Evolutionary conservation across 2,888 invertebrate species (phyloP), one percentile per base, ranked within the genome.

Genomic region (Macroteleia sp.): DNA sequence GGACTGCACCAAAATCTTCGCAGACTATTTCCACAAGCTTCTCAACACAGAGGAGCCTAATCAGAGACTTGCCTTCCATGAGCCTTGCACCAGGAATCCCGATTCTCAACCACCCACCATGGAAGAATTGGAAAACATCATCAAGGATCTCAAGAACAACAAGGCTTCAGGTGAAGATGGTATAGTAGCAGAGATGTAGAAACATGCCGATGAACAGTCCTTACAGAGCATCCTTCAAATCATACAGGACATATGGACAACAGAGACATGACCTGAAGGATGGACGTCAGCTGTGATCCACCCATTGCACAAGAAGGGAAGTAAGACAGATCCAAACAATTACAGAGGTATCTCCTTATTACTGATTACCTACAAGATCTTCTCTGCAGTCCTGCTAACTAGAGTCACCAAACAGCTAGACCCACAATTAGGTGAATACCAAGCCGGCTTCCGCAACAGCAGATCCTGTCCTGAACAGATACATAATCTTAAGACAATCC

Each of bases 291-390:
- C 39, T 14, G 2, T 41, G 16, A 14, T 41, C 9, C 39, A 41
- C 14, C 17, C 39, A 14, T 17, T 41, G 14, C 39, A 41, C 16
- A 41, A 41, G 16, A 41, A 41, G 9, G 39, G 9, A 8, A 14
- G 16, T 41, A 41, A 14, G 39, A 41, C 39, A n/a, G 39, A 41
- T 16, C 14, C 14, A 2, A 41, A 41, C 16, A 41, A 41, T 41
- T 41, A 41, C 39, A n/a, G 39, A 41, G 39, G 39, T n/a, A 41
- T 41, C 12, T 41, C 39, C 39, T 14, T 41, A 16, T 3, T 41
- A 41, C 16, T 8, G 9, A 14, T 41, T 14, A 41, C 39, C 12
- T 41, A 41, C 39, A 41, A 41, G 16, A 41, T 41, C 12, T 17
- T 41, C 16, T 41, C 39, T 14, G 14, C 12, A 14, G 12, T 3